A percentile compares a stretch with the other conserved stretches of the same genome.
These are phyloP conservation scores for Alfaro cultratus DNA, from an alignment of 2,797 vertebrate genomes.

Conservation along the genomic window DNA sequence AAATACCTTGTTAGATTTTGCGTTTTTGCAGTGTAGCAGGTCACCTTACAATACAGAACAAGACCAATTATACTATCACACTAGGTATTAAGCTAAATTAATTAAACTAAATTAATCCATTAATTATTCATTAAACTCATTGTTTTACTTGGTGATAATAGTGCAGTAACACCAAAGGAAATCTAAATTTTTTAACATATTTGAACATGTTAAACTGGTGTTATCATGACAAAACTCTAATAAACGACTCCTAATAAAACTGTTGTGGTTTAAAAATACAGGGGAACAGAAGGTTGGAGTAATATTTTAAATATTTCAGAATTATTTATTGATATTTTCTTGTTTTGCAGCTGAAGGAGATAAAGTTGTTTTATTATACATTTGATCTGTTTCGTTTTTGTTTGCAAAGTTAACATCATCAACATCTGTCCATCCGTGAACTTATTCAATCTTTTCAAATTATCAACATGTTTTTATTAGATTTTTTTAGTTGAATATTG, in stretches of 20 bases:
- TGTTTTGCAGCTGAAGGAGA: neutral
- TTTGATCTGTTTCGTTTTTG: neutral
- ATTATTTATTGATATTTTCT: neutral
- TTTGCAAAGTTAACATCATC: neutral
- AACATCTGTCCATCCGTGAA: neutral
- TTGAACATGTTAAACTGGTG: neutral
- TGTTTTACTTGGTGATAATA: neutral
- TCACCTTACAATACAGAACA: neutral
- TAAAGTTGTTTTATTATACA: neutral
- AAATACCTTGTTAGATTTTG: no score
- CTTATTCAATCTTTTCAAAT: neutral
- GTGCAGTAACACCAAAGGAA: neutral
- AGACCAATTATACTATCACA: neutral
- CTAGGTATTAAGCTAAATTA: neutral
- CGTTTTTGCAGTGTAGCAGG: no score
- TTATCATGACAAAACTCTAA: neutral
- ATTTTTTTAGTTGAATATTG: slow-evolving; percentile 2
- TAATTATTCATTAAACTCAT: neutral
- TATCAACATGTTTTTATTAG: neutral
- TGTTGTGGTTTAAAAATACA: neutral
- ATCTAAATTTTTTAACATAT: neutral
- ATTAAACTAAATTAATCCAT: neutral
- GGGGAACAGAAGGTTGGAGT: neutral
- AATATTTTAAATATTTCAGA: neutral
- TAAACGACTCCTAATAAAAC: neutral